Percentiles rank a stretch among this genome's conserved stretches.
Conservation (phyloP, 2,888 invertebrate genomes). For the Xylophagus ater region DNA sequence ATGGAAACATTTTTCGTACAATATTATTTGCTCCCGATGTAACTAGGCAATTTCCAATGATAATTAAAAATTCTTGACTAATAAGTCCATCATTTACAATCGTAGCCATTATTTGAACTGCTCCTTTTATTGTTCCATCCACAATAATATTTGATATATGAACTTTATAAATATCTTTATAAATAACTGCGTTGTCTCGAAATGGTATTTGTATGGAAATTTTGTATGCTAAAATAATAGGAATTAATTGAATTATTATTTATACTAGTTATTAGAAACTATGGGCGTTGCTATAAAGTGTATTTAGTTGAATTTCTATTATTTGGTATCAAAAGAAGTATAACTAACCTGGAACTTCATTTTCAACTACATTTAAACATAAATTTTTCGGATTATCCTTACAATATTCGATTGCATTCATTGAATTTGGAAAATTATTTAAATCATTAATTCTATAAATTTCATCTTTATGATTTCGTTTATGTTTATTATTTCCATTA, state of each 20-base stretch:
- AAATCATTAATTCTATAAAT: constrained; percentile 20
- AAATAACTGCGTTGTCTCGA: constrained; percentile 24
- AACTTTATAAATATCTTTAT: constrained; percentile 18
- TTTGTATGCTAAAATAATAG: constrained; percentile 22
- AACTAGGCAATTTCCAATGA: constrained; percentile 24
- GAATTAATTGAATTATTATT: too few relatives aligned
- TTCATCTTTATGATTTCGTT: constrained; percentile 8
- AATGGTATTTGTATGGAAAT: constrained; percentile 31
- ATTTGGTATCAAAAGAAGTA: too few relatives aligned
- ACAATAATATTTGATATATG: constrained; percentile 26
- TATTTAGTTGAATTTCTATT: too few relatives aligned
- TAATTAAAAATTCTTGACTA: constrained; percentile 22
- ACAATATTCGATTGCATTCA: constrained; percentile 24
- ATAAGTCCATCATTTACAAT: constrained; percentile 26
- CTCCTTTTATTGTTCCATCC: constrained; percentile 29
- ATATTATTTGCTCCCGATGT: constrained; percentile 20
- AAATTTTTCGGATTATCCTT: constrained; percentile 21
- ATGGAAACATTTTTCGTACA: constrained; percentile 23
- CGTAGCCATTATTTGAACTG: constrained; percentile 25
- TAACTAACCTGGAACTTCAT: constrained; percentile 26
- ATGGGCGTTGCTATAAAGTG: too few relatives aligned
- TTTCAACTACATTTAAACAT: constrained; percentile 28
- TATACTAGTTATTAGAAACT: too few relatives aligned
- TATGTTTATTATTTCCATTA: not conserved
- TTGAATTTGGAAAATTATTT: constrained; percentile 20